phyloP scores from a whole-genome alignment of 37 sponge, comb jelly and placozoan species.

The Geodia barretti region DNA sequence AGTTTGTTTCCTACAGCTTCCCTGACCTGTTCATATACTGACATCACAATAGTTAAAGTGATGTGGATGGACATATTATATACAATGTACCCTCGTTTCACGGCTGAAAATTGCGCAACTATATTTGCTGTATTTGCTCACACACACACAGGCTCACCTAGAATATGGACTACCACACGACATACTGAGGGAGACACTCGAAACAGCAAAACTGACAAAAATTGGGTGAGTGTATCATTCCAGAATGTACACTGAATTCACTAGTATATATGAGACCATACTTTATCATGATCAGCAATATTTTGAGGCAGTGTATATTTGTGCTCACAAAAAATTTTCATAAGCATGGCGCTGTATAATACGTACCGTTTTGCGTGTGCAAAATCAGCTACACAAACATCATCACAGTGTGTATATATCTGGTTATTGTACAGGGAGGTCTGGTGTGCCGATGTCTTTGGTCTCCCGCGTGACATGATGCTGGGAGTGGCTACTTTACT shows the following conservation, averaged over 20 bases:
- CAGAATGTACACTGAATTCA: neutral
- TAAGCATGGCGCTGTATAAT: too few species aligned
- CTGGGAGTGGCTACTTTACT: slow-evolving; percentile 47
- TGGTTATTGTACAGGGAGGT: slow-evolving; percentile 20
- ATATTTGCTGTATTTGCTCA: neutral
- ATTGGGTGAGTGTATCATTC: slow-evolving; percentile 59
- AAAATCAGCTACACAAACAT: too few species aligned
- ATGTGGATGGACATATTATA: too few species aligned
- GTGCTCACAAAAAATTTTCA: too few species aligned
- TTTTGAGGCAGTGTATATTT: too few species aligned
- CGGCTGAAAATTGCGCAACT: too few species aligned
- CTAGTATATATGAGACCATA: neutral
- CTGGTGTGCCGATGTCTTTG: slow-evolving; percentile 35
- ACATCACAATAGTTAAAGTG: too few species aligned
- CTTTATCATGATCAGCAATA: neutral
- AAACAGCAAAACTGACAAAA: slow-evolving; percentile 56
- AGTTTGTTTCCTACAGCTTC: too few species aligned
- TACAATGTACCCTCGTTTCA: too few species aligned
- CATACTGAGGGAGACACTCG: slow-evolving; percentile 51
- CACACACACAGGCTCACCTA: slow-evolving; percentile 38
- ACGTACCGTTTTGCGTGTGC: too few species aligned
- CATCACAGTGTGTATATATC: neutral
- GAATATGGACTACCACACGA: slow-evolving; percentile 52
- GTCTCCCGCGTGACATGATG: slow-evolving; percentile 43
- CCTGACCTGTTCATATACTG: too few species aligned